These are phyloP conservation scores for Varanus salvator DNA, from an alignment of 2,113 vertebrate species.

Conservation along the genomic window DNA sequence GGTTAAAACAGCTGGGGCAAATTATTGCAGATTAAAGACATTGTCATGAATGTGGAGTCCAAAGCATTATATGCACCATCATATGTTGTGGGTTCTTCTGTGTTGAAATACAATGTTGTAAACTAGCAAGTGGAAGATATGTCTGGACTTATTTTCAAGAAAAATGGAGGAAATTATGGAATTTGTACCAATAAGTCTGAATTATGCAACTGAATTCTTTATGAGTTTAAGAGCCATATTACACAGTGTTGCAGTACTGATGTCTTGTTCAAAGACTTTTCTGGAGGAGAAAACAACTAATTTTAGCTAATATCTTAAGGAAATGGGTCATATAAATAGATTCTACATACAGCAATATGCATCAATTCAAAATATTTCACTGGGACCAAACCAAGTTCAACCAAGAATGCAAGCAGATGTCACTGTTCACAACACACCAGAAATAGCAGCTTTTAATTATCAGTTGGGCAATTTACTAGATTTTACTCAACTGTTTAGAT, in stretches of 20 bases:
- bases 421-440: not conserved
- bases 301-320: not conserved
- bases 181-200: not conserved
- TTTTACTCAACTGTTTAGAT: constrained; percentile 50
- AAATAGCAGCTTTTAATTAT: constrained; percentile 42
- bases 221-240: not conserved
- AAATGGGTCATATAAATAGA: not conserved
- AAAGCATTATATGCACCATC: no score
- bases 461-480: not conserved
- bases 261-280: not conserved
- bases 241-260: not conserved
- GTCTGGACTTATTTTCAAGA: no score
- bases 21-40: no score
- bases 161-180: not conserved
- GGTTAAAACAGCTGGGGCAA: no score
- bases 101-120: no score
- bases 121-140: no score
- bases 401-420: constrained; percentile 55
- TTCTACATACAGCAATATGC: not conserved
- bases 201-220: not conserved
- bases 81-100: no score
- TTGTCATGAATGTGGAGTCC: no score
- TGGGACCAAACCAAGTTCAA: constrained; percentile 38
- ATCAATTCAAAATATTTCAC: constrained; percentile 35
- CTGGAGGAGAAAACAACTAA: not conserved